Evolutionary conservation across 2,797 vertebrate species (phyloP), one percentile per base, ranked within the genome.

Genomic region (Coregonus sp.): DNA sequence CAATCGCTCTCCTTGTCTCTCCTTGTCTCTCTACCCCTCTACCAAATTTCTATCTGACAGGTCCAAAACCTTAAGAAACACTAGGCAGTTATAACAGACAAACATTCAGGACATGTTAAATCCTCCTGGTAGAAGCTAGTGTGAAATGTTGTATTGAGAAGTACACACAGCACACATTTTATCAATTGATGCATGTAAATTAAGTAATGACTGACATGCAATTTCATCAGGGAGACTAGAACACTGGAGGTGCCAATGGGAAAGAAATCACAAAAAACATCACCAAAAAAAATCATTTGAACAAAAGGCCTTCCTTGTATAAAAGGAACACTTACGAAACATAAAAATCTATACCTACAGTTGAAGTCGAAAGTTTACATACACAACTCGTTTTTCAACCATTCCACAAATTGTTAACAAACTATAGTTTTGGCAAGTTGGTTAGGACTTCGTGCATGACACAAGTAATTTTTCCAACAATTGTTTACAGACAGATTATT

Each of bases 131-230:
- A 29, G 63, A 65, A 66, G 25, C 14, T 12, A 15, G 4, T 29
- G 31, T 11, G 33, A 68, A 18, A 68, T 68, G 15, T 16, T 18
- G 18, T 12, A 9, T 16, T 69, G 31, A 40, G 11, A 61, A 25
- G 6, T 4, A 52, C 71, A 80, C 80, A 77, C 70, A 78, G 25
- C 50, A n/a, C 47, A 70, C n/a, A 29, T 29, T 40, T 74, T 72
- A 85, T 52, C 29, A 78, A 81, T 84, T 72, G 74, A 78, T 0
- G 6, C 65, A 80, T 56, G 74, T 81, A 79, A 66, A 67, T 70
- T 54, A 76, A 79, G 71, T 74, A 77, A 82, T 86, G 82, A 90
- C 20, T 87, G 86, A 86, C 85, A 74, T 76, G 63, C 76, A 84
- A 87, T 90, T 92, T 87, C 56, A 78, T 29, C 40, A 54, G 11